Conservation (phyloP, 2,888 invertebrate genomes). For the Diplolepis rosae region DNA sequence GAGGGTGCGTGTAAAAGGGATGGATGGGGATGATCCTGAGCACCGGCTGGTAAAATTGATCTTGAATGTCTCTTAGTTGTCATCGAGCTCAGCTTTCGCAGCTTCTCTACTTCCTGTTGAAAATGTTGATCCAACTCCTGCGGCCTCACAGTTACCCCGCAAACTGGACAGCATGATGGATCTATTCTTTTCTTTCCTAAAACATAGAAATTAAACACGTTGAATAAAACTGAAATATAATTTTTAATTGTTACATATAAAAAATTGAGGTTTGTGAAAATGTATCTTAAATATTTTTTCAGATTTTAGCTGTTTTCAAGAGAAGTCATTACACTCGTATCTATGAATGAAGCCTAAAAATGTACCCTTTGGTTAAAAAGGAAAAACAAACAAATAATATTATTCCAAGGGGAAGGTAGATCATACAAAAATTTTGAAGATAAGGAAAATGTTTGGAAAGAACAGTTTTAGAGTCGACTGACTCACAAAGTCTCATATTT, state of each 20-base stretch:
- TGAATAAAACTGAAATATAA: neutral
- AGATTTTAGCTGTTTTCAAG: constrained; percentile 19
- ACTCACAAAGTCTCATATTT: neutral
- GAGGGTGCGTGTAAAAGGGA: constrained; percentile 71
- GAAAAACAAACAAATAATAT: constrained; percentile 5
- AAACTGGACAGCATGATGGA: constrained; percentile 90
- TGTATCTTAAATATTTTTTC: neutral
- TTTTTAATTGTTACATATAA: no score
- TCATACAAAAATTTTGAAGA: constrained; percentile 5
- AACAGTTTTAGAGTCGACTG: neutral
- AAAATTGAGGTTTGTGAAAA: neutral
- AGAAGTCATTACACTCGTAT: no score
- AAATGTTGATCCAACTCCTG: constrained; percentile 91
- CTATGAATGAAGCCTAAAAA: neutral
- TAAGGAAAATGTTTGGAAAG: constrained; percentile 5
- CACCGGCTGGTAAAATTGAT: constrained; percentile 70
- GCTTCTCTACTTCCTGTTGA: constrained; percentile 84
- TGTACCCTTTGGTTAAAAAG: neutral
- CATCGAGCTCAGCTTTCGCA: constrained; percentile 76
- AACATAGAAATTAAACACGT: constrained; percentile 41
- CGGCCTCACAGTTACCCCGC: constrained; percentile 87
- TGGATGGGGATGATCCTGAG: constrained; percentile 67
- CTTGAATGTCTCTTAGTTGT: constrained; percentile 66
- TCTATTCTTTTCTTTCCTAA: constrained; percentile 75
- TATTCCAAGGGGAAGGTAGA: neutral